A percentile compares a stretch with the other conserved stretches of the same genome.
These are phyloP conservation scores for Noctua janthina DNA, from an alignment of 2,888 invertebrate species.

Conservation along the genomic window DNA sequence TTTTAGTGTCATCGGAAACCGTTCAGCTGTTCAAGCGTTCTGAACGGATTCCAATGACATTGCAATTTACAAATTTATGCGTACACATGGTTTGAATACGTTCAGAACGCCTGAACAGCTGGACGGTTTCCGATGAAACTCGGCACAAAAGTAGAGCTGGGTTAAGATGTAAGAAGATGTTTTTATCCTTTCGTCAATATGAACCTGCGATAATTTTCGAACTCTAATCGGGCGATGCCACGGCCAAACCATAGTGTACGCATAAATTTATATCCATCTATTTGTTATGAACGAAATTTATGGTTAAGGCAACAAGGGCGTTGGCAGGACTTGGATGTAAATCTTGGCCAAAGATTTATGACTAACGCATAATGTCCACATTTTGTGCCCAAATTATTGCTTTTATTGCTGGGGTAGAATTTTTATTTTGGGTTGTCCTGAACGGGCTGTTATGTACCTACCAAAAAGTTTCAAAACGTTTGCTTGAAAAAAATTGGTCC, in stretches of 20 bases:
- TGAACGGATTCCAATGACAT: too few relatives aligned
- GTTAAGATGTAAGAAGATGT: background rate
- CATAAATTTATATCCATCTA: slow-evolving; percentile 14
- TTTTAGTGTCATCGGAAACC: background rate
- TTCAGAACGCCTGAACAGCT: background rate
- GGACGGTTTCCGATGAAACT: background rate
- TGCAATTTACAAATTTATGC: too few relatives aligned
- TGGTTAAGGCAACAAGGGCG: slow-evolving; percentile 20
- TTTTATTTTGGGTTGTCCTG: slow-evolving; percentile 16
- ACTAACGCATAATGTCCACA: slow-evolving; percentile 47
- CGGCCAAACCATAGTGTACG: background rate
- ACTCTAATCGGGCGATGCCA: too few relatives aligned
- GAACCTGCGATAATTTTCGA: too few relatives aligned
- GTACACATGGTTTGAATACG: background rate
- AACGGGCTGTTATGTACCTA: slow-evolving; percentile 5
- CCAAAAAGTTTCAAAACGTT: background rate
- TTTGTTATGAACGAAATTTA: slow-evolving; percentile 34
- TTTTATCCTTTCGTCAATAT: background rate
- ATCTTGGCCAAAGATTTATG: slow-evolving; percentile 55
- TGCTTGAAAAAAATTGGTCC: too few relatives aligned
- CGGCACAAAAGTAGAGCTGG: background rate
- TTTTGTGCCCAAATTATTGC: slow-evolving; percentile 50
- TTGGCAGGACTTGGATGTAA: slow-evolving; percentile 42
- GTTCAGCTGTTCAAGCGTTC: too few relatives aligned
- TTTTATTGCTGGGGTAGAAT: slow-evolving; percentile 36